phyloP scores from a whole-genome alignment of 2,888 invertebrate genomes.

The Scotopteryx bipunctaria region DNA sequence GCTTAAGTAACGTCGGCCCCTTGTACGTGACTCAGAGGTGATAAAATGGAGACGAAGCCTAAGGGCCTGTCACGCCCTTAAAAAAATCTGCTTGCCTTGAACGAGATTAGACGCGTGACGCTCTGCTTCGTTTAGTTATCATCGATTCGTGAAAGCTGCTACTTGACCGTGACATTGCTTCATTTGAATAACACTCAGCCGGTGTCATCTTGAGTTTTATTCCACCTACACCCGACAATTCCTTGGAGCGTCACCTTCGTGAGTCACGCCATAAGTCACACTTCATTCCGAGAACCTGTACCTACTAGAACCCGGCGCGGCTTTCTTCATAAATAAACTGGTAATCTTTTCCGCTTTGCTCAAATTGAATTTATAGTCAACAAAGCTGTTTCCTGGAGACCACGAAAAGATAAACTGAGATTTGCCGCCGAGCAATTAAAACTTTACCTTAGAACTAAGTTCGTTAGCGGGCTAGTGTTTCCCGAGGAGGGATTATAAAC shows the following conservation, averaged over 20 bases:
- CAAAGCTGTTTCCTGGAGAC: conserved; percentile 71
- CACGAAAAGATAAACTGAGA: conserved; percentile 80
- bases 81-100: conserved; percentile 52
- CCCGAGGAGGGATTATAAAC: conserved; percentile 63
- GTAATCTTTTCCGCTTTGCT: conserved; percentile 64
- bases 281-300: conserved; percentile 41
- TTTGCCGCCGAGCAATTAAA: conserved; percentile 80
- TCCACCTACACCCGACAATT: conserved; percentile 14
- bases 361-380: conserved; percentile 79
- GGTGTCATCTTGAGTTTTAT: conserved; percentile 19
- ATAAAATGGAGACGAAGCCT: conserved; percentile 55
- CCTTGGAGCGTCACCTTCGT: conserved; percentile 32
- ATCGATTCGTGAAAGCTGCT: conserved; percentile 25
- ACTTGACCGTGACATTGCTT: conserved; percentile 29
- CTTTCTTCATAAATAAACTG: conserved; percentile 50
- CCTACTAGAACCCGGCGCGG: conserved; percentile 34
- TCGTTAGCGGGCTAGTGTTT: conserved; percentile 74
- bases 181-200: conserved; percentile 21
- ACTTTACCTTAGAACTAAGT: conserved; percentile 80
- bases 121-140: conserved; percentile 31
- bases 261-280: conserved; percentile 39
- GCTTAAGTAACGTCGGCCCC: conserved; percentile 51
- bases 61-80: conserved; percentile 52
- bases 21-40: conserved; percentile 70
- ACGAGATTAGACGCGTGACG: conserved; percentile 45